Evolutionary conservation across 2,797 vertebrate species (phyloP).

Genomic region (Apogon talboti): DNA sequence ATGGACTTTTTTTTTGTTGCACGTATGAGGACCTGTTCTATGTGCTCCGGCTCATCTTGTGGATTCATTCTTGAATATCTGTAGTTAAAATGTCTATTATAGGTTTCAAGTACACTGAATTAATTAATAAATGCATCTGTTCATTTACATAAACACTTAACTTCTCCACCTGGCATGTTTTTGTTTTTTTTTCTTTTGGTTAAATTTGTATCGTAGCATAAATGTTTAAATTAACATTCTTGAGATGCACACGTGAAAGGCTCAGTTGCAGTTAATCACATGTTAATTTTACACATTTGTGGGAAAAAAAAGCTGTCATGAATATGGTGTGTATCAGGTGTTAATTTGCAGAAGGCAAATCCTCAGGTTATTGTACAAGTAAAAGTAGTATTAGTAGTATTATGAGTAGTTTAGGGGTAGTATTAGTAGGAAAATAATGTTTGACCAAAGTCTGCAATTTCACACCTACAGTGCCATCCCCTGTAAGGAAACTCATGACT

Average conservation of each 20-base stretch:
- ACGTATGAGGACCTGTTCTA: too few species aligned
- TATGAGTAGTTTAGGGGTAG: neutral
- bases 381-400: neutral
- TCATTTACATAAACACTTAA: neutral
- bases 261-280: neutral
- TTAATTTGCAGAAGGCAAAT: slow-evolving; percentile 3
- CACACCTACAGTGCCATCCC: slow-evolving; percentile 44
- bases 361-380: neutral
- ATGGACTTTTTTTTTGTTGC: slow-evolving; percentile 8
- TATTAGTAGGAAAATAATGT: slow-evolving; percentile 3
- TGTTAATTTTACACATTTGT: slow-evolving; percentile 7
- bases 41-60: neutral
- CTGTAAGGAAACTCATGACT: slow-evolving; percentile 50
- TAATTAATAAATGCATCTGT: neutral
- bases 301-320: neutral
- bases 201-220: neutral
- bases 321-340: neutral
- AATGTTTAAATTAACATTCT: neutral
- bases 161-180: neutral
- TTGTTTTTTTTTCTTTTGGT: neutral
- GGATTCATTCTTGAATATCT: neutral
- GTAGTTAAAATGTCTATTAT: neutral
- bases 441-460: slow-evolving; percentile 40
- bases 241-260: neutral
- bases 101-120: neutral